A percentile compares a stretch with the other conserved stretches of the same genome.
Evolutionary conservation across 2,113 vertebrate species (phyloP).

Genomic region (Psephotus haematonotus): DNA sequence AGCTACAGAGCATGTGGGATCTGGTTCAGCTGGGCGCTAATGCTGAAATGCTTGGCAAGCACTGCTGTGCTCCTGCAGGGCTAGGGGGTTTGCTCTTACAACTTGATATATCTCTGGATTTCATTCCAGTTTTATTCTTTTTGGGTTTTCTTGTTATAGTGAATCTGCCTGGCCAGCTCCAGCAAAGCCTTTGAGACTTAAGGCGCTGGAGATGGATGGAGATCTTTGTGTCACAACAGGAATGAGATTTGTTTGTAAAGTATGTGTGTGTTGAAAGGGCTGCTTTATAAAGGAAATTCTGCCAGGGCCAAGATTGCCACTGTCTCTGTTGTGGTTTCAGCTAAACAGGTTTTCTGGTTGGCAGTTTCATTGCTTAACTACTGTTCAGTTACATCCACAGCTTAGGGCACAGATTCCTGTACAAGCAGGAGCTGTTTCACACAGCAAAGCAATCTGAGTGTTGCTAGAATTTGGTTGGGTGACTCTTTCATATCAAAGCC

Average conservation of each 20-base stretch:
- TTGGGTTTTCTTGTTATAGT: not conserved
- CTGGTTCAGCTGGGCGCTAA: not conserved
- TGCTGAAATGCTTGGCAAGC: not conserved
- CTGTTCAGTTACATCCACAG: not conserved
- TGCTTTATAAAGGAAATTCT: not conserved
- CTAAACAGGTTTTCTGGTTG: not conserved
- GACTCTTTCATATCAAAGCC: not conserved
- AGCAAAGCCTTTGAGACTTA: not conserved
- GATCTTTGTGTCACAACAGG: not conserved
- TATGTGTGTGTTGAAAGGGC: not conserved
- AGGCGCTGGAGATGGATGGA: not conserved
- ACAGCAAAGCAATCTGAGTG: not conserved
- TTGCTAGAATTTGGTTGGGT: not conserved
- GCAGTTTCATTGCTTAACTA: not conserved
- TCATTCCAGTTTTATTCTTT: not conserved
- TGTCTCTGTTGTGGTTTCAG: slow-evolving; percentile 5
- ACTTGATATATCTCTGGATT: not conserved
- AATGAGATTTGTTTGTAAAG: not conserved
- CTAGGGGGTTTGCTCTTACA: not conserved
- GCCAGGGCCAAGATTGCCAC: not conserved
- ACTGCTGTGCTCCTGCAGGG: not conserved
- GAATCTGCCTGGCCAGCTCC: not conserved
- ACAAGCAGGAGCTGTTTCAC: not conserved
- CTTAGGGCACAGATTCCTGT: not conserved
- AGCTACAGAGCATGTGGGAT: not conserved